Evolutionary conservation across 2,113 vertebrate species (phyloP).

Genomic region (Eidolon helvum): DNA sequence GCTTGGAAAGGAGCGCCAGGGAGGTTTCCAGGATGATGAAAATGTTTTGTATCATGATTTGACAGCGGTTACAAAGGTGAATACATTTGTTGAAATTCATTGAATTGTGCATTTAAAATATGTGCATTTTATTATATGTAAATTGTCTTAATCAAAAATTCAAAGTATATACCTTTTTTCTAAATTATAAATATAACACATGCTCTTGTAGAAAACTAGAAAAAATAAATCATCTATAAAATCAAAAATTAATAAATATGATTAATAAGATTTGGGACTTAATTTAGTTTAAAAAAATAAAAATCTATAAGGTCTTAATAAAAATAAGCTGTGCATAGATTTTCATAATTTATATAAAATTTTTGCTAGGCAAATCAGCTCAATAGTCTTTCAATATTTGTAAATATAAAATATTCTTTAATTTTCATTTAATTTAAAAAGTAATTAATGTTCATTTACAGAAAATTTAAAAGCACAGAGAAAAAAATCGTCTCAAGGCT

Average conservation of each 20-base stretch:
- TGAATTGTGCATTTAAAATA: neutral
- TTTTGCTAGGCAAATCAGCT: neutral
- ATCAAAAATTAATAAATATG: neutral
- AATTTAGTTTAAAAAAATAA: neutral
- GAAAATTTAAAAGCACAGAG: neutral
- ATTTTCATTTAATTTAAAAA: neutral
- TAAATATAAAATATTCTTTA: neutral
- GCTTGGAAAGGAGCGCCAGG: neutral
- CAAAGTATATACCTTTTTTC: neutral
- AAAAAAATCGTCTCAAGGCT: neutral
- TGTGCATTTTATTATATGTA: neutral
- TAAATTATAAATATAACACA: neutral
- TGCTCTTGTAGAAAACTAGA: neutral
- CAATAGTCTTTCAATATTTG: neutral
- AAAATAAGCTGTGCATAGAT: neutral
- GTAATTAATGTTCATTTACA: neutral
- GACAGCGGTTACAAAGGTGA: neutral
- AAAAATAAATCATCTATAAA: neutral
- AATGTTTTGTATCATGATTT: neutral
- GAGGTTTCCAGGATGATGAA: neutral
- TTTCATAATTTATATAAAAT: neutral
- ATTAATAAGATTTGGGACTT: neutral
- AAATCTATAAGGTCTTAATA: neutral
- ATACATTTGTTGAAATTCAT: neutral
- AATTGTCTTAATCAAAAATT: neutral